phyloP scores from a whole-genome alignment of 2,113 vertebrate species.

The Nannospalax galili region DNA sequence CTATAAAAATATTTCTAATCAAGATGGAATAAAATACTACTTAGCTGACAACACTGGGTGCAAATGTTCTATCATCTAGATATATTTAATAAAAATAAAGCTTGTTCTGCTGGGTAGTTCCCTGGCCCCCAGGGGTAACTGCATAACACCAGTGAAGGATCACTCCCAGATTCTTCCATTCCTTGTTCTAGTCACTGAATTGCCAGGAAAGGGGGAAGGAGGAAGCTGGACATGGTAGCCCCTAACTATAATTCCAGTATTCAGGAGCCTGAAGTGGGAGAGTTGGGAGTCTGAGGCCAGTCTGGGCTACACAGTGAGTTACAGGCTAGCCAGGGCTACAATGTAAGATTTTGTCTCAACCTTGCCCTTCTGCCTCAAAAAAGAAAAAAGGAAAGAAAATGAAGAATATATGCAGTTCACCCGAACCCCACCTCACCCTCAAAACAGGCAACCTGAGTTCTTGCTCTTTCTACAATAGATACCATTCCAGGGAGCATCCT shows the following conservation, averaged over 20 bases:
- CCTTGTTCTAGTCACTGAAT: background rate
- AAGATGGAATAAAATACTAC: background rate
- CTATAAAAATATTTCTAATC: background rate
- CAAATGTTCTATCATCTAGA: background rate
- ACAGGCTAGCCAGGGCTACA: background rate
- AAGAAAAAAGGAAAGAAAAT: background rate
- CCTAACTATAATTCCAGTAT: background rate
- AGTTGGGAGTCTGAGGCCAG: background rate
- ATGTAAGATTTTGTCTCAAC: background rate
- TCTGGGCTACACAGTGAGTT: background rate
- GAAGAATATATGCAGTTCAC: background rate
- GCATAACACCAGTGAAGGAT: background rate
- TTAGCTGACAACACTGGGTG: background rate
- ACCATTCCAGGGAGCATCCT: background rate
- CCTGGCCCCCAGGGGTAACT: background rate
- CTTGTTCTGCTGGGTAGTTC: background rate
- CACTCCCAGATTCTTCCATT: conserved; percentile 32
- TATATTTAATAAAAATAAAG: background rate
- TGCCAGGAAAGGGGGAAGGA: background rate
- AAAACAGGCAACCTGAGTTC: background rate
- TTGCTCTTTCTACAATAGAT: conserved; percentile 42
- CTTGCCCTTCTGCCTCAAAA: background rate
- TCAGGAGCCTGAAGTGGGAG: background rate
- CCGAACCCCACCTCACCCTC: background rate
- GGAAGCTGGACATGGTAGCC: background rate